Evolutionary conservation across 1,140 invertebrate species (phyloP).

Genomic region (Drosophila tristis): DNA sequence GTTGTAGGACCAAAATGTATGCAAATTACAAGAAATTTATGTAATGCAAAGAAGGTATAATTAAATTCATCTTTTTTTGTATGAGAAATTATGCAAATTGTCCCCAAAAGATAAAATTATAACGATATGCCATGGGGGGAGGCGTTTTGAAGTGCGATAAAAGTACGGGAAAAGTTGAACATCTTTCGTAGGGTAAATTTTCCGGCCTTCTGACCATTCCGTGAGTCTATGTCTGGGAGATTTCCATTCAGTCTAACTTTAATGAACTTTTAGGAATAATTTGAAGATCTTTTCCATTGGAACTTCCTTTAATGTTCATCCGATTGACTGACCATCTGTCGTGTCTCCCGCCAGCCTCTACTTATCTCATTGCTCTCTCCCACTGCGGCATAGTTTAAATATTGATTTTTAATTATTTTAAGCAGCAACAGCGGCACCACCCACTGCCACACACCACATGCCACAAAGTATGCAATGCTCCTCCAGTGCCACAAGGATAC

Average conservation of each 20-base stretch:
- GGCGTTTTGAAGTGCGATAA: too few species aligned
- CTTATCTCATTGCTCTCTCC: not conserved
- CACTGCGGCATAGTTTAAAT: constrained; percentile 69
- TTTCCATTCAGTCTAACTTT: too few species aligned
- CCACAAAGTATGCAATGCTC: constrained; percentile 72
- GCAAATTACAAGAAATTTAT: constrained; percentile 68
- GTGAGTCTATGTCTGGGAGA: too few species aligned
- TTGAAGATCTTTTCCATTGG: too few species aligned
- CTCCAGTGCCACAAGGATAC: constrained; percentile 34
- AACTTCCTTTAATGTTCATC: too few species aligned
- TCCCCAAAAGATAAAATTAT: constrained; percentile 9
- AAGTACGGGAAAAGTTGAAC: too few species aligned
- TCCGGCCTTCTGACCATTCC: too few species aligned
- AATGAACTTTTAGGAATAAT: too few species aligned
- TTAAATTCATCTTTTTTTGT: constrained; percentile 59
- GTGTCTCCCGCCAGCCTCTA: too few species aligned
- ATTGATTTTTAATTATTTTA: constrained; percentile 83
- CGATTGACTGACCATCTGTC: too few species aligned
- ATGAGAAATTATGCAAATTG: constrained; percentile 67
- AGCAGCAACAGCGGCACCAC: constrained; percentile 49
- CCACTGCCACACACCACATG: constrained; percentile 2
- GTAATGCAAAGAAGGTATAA: constrained; percentile 53
- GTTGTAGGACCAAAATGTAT: constrained; percentile 51
- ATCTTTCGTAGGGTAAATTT: too few species aligned
- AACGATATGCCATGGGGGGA: too few species aligned